Percentiles rank a stretch among this genome's conserved stretches.
Evolutionary conservation across 2,797 vertebrate genomes (phyloP).

Genomic region (Centroberyx gerrardi): DNA sequence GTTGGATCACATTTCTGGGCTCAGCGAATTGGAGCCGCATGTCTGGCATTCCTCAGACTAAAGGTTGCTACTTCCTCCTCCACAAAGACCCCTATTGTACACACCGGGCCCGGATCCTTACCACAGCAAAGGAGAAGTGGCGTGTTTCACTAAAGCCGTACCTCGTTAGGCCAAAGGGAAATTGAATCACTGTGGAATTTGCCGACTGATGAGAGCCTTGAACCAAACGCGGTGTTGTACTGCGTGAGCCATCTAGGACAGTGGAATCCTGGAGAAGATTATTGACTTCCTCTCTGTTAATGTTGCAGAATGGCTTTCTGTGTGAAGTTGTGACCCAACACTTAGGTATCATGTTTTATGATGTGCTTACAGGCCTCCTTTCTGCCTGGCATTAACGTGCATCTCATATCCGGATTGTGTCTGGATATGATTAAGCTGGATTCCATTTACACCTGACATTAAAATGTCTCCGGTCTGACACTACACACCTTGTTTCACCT

Average conservation of each 20-base stretch:
- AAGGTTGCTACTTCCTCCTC: slow-evolving; percentile 79
- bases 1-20: slow-evolving; percentile 80
- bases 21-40: slow-evolving; percentile 81
- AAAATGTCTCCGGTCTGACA: slow-evolving; percentile 19
- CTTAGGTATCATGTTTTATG: no score
- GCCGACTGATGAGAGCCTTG: slow-evolving; percentile 20
- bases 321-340: slow-evolving; percentile 14
- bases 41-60: slow-evolving; percentile 84
- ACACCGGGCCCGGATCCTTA: slow-evolving; percentile 51
- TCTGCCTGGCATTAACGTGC: no score
- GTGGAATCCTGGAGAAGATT: slow-evolving; percentile 31
- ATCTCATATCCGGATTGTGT: no score
- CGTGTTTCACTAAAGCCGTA: slow-evolving; percentile 65
- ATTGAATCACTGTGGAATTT: slow-evolving; percentile 68
- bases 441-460: slow-evolving; percentile 38
- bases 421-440: no score
- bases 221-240: slow-evolving; percentile 12
- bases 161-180: slow-evolving; percentile 67
- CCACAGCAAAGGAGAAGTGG: slow-evolving; percentile 58
- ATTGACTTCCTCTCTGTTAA: slow-evolving; percentile 56
- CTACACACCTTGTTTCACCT: neutral
- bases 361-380: no score
- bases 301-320: slow-evolving; percentile 41
- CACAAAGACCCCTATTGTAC: slow-evolving; percentile 84
- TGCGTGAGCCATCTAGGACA: slow-evolving; percentile 20